These are phyloP conservation scores for Tortricodes alternella DNA, from an alignment of 2,888 invertebrate species.

Conservation along the genomic window DNA sequence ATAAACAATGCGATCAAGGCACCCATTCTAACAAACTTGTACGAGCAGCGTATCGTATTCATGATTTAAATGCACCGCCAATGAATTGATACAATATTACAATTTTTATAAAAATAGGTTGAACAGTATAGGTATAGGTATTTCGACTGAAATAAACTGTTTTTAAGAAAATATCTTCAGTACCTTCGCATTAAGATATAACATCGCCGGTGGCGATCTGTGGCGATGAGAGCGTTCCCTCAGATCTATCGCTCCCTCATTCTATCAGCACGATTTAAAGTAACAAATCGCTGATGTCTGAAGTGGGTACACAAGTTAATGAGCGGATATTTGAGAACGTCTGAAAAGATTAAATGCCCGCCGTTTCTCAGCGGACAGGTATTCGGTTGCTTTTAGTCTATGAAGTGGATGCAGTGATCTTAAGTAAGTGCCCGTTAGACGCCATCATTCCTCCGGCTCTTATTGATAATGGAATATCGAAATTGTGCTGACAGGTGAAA, in stretches of 20 bases:
- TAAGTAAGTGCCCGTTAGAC: slow-evolving; percentile 41
- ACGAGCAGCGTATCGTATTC: no score
- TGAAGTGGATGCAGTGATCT: slow-evolving; percentile 51
- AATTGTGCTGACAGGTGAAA: slow-evolving; percentile 25
- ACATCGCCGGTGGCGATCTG: slow-evolving; percentile 45
- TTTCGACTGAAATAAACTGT: slow-evolving; percentile 54
- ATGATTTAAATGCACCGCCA: no score
- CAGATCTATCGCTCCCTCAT: slow-evolving; percentile 64
- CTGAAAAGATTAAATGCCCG: slow-evolving; percentile 75
- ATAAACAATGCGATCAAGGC: no score
- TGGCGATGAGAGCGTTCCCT: slow-evolving; percentile 46
- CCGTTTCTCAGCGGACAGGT: slow-evolving; percentile 66
- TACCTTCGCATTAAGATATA: slow-evolving; percentile 41
- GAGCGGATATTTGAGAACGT: slow-evolving; percentile 74
- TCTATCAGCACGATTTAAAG: slow-evolving; percentile 69
- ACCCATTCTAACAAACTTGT: no score
- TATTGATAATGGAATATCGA: slow-evolving; percentile 31
- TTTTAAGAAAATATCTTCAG: slow-evolving; percentile 50
- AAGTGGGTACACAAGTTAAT: slow-evolving; percentile 78
- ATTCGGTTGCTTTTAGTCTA: slow-evolving; percentile 36
- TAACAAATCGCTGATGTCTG: slow-evolving; percentile 76
- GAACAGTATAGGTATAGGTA: slow-evolving; percentile 26
- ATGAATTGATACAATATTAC: no score
- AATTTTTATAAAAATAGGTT: no score
- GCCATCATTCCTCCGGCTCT: slow-evolving; percentile 21